Evolutionary conservation across 1,140 invertebrate genomes (phyloP), one percentile per base, ranked within the genome.

Genomic region (Pseudobourletiella spinata): DNA sequence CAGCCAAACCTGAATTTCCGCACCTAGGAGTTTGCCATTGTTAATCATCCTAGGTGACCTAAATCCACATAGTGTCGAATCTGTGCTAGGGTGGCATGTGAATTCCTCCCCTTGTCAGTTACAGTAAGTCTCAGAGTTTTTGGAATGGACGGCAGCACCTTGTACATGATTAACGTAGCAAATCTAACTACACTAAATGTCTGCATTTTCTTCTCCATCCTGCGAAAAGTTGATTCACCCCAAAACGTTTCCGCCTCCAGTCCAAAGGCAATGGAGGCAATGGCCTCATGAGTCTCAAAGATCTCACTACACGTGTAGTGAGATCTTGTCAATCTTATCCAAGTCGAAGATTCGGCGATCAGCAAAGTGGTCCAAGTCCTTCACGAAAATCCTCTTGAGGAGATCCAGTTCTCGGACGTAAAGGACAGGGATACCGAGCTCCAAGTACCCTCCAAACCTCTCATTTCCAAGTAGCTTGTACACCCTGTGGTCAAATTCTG

Each of bases 351-450:
- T 15, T 44, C 58, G 42, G 18, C 63, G 30, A 16, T 67, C 48
- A 6, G 60, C 46, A 56, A 69, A n/a, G n/a, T n/a, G n/a, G n/a
- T n/a, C n/a, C n/a, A n/a, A n/a, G n/a, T n/a, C n/a, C n/a, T n/a
- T n/a, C 2, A 79, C 70, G 11, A 78, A 26, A 15, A 81, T 55
- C 2, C 74, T 60, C 57, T 78, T 79, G 0, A 80, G 63, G 0
- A 79, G 44, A 1, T 77, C 72, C 0, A 75, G 71, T 61, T 80
- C 78, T 2, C 76, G 71, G 2, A 79, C 16, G 1, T 80, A 25
- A 0, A 81, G 55, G 3, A 57, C 39, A 1, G 70, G 68, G 0
- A 8, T 24, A 1, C 29, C 15, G 30, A 54, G 32, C 1, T 61
- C 50, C 16, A 35, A 16, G 0, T 20, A 2, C 18, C 59, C 59